Conservation (phyloP, 1,140 invertebrate species). For the Brachionus asplanchnoidis region DNA sequence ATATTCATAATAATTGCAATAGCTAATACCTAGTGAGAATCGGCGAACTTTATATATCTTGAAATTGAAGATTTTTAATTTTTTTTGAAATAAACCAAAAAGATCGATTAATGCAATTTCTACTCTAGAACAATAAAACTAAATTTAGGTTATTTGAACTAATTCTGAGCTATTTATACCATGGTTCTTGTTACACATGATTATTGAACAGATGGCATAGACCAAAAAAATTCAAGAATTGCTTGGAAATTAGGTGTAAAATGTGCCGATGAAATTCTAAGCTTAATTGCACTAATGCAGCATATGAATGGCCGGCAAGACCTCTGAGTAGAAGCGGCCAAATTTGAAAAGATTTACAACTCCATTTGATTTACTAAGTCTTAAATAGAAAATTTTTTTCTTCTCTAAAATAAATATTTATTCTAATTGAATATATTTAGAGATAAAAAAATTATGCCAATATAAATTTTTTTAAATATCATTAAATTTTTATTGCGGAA, state of each 20-base stretch:
- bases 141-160: neutral
- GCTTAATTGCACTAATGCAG: neutral
- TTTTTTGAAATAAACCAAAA: neutral
- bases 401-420: no score
- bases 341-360: no score
- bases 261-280: neutral
- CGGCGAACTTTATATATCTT: neutral
- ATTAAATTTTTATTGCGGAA: no score
- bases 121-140: neutral
- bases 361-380: no score
- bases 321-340: neutral
- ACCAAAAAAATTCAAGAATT: neutral
- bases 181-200: neutral
- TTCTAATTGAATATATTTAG: no score
- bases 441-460: no score
- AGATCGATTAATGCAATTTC: neutral
- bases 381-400: no score
- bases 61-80: neutral
- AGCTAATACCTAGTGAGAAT: neutral
- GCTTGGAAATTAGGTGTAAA: neutral
- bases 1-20: constrained; percentile 36
- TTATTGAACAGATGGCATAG: neutral
- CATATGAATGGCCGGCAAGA: neutral
- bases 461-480: no score
- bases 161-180: neutral